These are phyloP conservation scores for Anagyrus pseudococci DNA, from an alignment of 2,888 invertebrate genomes.

Conservation along the genomic window DNA sequence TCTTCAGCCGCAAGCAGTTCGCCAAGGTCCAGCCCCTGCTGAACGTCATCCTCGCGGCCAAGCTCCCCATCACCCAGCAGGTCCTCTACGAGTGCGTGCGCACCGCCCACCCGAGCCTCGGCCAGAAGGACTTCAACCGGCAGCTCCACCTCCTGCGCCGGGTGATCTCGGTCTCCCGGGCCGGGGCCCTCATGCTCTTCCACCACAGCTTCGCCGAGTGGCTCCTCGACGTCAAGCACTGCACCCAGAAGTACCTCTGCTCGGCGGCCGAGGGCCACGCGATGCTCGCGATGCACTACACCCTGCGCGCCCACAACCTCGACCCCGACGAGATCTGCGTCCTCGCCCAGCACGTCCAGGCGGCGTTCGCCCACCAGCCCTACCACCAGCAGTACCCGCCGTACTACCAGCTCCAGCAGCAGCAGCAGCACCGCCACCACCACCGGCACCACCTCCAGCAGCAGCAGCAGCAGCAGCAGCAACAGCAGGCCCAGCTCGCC, in stretches of 20 bases:
- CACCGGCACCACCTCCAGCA: conserved; percentile 20
- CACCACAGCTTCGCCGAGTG: conserved; percentile 96
- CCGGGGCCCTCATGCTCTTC: conserved; percentile 76
- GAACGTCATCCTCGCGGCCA: conserved; percentile 86
- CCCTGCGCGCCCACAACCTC: conserved; percentile 72
- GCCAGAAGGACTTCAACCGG: conserved; percentile 81
- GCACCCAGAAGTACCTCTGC: conserved; percentile 92
- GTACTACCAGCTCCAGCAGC: conserved; percentile 23
- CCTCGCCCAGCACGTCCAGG: conserved; percentile 64
- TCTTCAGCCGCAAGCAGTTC: conserved; percentile 89
- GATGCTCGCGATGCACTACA: conserved; percentile 84
- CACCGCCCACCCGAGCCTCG: conserved; percentile 80
- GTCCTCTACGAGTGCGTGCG: conserved; percentile 83
- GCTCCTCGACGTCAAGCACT: conserved; percentile 97
- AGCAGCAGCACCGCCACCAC: conserved; percentile 16
- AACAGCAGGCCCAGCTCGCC: background rate
- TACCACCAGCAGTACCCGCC: conserved; percentile 28
- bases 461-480: no score
- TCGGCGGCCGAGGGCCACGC: conserved; percentile 87
- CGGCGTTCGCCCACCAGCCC: conserved; percentile 42
- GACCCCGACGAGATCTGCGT: conserved; percentile 79
- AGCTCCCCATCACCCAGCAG: conserved; percentile 82
- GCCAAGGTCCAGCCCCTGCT: conserved; percentile 82
- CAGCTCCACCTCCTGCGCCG: conserved; percentile 77
- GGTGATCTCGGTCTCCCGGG: conserved; percentile 69